Evolutionary conservation across 2,113 vertebrate genomes (phyloP).

Genomic region (Clarias magur): DNA sequence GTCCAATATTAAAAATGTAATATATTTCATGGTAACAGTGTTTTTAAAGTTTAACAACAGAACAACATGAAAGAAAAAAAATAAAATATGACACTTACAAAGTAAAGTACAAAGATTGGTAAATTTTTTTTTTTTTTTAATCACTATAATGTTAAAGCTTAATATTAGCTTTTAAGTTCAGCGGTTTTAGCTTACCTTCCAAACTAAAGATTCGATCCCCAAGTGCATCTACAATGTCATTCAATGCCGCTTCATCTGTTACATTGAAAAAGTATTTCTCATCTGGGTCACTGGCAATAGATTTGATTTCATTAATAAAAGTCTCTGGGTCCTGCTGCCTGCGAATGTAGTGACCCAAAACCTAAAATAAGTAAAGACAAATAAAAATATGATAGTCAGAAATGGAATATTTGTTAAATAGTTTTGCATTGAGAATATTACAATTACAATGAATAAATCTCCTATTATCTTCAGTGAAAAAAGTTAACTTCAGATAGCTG

Average conservation of each 20-base stretch:
- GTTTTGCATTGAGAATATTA: not conserved
- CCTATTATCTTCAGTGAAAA: not conserved
- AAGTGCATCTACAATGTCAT: constrained; percentile 92
- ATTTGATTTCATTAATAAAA: constrained; percentile 90
- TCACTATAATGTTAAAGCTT: no score
- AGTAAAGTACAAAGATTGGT: no score
- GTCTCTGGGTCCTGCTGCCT: constrained; percentile 88
- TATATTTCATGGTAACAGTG: not conserved
- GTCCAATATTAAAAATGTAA: not conserved
- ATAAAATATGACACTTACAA: not conserved
- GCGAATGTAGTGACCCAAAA: constrained; percentile 91
- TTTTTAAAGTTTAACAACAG: not conserved
- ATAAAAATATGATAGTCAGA: not conserved
- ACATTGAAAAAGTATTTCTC: constrained; percentile 97
- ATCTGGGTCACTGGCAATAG: constrained; percentile 89
- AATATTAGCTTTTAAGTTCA: not conserved
- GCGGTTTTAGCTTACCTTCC: constrained; percentile 77
- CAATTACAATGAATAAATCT: not conserved
- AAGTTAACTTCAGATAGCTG: not conserved
- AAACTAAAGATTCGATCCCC: constrained; percentile 94
- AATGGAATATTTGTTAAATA: not conserved
- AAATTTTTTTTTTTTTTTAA: no score
- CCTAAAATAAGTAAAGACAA: constrained; percentile 66
- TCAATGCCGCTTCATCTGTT: constrained; percentile 89
- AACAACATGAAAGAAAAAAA: not conserved